Evolutionary conservation across 2,797 vertebrate genomes (phyloP).

Genomic region (Mus caroli): DNA sequence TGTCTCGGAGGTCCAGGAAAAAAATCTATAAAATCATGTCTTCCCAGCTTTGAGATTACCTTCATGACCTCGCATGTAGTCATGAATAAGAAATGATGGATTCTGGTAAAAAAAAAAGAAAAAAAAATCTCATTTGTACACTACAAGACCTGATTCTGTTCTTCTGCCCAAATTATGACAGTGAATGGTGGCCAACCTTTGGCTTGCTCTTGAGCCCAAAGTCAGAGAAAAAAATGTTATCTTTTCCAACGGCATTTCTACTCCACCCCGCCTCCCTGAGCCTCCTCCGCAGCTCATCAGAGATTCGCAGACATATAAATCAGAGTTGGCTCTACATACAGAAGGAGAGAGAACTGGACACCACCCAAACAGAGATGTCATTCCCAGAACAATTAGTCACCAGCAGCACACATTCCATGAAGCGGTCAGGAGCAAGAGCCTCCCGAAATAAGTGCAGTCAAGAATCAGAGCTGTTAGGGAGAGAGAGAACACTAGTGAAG

Average conservation of each 20-base stretch:
- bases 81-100: not conserved
- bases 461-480: conserved; percentile 56
- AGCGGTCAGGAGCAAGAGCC: conserved; percentile 21
- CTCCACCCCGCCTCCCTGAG: not conserved
- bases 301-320: conserved; percentile 73
- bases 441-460: conserved; percentile 17
- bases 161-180: conserved; percentile 68
- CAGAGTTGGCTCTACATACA: conserved; percentile 68
- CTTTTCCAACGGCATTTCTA: conserved; percentile 51
- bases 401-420: conserved; percentile 16
- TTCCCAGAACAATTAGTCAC: conserved; percentile 64
- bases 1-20: not conserved
- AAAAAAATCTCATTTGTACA: conserved; percentile 38
- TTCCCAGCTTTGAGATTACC: not conserved
- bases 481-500: not conserved
- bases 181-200: conserved; percentile 55
- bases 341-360: conserved; percentile 67
- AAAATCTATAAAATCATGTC: not conserved
- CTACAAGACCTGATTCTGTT: conserved; percentile 54
- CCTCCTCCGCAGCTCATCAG: conserved; percentile 46
- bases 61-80: conserved; percentile 1
- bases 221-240: conserved; percentile 28
- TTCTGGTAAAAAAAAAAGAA: not conserved
- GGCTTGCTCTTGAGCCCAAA: conserved; percentile 40
- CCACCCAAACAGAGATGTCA: conserved; percentile 64